These are phyloP conservation scores for Streblospio benedicti DNA, from an alignment of 1,140 invertebrate species.

Conservation along the genomic window DNA sequence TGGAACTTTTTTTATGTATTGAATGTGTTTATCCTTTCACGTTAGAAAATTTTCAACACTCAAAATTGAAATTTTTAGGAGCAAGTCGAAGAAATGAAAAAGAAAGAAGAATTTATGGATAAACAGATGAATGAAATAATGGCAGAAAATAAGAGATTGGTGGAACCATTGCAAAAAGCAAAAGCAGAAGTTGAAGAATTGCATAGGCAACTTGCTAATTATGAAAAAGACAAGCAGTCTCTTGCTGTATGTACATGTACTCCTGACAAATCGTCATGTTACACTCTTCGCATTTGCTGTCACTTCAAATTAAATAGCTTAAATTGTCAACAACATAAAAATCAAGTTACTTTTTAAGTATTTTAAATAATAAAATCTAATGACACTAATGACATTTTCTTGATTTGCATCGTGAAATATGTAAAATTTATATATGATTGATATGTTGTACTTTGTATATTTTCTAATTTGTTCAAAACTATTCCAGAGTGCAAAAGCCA, in stretches of 20 bases:
- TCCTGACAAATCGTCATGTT: slow-evolving; percentile 4
- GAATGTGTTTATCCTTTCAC: not conserved
- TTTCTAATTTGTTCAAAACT: too few relatives aligned
- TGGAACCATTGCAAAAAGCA: slow-evolving; percentile 61
- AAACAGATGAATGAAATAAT: slow-evolving; percentile 58
- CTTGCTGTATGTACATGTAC: slow-evolving; percentile 49
- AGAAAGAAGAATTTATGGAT: slow-evolving; percentile 66
- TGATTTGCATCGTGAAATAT: too few relatives aligned
- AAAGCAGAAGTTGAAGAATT: slow-evolving; percentile 60
- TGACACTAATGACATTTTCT: too few relatives aligned
- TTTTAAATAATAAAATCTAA: too few relatives aligned
- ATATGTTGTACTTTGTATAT: too few relatives aligned
- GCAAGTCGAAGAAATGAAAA: slow-evolving; percentile 74
- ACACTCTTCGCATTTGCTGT: not conserved
- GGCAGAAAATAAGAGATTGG: slow-evolving; percentile 63
- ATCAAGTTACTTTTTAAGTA: too few relatives aligned
- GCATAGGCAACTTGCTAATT: slow-evolving; percentile 64
- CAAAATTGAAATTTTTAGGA: slow-evolving; percentile 50
- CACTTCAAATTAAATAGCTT: too few relatives aligned
- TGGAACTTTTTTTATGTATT: too few relatives aligned
- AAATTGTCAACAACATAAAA: too few relatives aligned
- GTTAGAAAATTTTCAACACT: not conserved
- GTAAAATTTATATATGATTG: too few relatives aligned
- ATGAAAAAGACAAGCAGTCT: slow-evolving; percentile 68
- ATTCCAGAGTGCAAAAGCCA: slow-evolving; percentile 61